phyloP scores from a whole-genome alignment of 1,140 invertebrate genomes.

The Dufourea novaeangliae region DNA sequence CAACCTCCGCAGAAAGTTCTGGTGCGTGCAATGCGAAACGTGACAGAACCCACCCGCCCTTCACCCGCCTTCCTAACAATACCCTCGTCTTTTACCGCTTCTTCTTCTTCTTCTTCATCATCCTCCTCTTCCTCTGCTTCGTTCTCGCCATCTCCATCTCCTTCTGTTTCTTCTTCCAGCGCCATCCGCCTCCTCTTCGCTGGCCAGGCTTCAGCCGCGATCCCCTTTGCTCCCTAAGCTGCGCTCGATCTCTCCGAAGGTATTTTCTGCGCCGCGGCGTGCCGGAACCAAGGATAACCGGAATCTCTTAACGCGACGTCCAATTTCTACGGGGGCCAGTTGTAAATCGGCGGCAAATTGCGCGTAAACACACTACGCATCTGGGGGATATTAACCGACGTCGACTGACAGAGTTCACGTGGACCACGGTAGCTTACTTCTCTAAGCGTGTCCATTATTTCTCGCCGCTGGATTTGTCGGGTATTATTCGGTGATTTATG shows the following conservation, averaged over 20 bases:
- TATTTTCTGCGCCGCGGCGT: conserved; percentile 34
- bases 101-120: conserved; percentile 43
- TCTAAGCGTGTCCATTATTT: conserved; percentile 42
- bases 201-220: background rate
- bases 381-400: conserved; percentile 49
- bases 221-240: conserved; percentile 37
- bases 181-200: background rate
- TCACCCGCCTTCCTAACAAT: conserved; percentile 73
- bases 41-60: conserved; percentile 74
- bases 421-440: conserved; percentile 24
- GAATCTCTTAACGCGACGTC: conserved; percentile 61
- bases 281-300: conserved; percentile 54
- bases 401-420: conserved; percentile 45
- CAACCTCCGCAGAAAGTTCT: conserved; percentile 68
- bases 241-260: conserved; percentile 29
- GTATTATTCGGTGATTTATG: conserved; percentile 55
- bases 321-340: conserved; percentile 45
- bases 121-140: conserved; percentile 12
- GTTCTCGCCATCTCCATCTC: conserved; percentile 25
- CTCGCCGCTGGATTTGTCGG: conserved; percentile 47
- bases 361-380: conserved; percentile 58
- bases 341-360: conserved; percentile 59
- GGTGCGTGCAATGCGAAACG: conserved; percentile 79
- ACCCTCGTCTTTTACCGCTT: conserved; percentile 63
- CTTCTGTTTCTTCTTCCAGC: background rate